Percentiles rank a stretch among this genome's conserved stretches.
phyloP scores from a whole-genome alignment of 2,113 vertebrate genomes.

The Notechis scutatus region DNA sequence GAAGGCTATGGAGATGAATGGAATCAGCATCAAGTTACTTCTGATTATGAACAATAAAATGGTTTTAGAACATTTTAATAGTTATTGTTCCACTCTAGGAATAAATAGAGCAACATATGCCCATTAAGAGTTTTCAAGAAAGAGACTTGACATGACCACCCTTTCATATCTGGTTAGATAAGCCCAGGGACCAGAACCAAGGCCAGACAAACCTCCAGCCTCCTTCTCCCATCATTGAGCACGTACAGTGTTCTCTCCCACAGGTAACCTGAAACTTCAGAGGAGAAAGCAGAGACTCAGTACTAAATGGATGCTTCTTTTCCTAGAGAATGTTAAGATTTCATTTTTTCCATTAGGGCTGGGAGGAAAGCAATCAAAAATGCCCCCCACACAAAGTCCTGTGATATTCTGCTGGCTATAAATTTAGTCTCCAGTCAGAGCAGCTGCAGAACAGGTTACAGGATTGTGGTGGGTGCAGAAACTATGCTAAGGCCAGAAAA shows the following conservation, averaged over 20 bases:
- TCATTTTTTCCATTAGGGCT: not conserved
- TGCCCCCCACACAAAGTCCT: not conserved
- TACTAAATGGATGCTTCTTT: not conserved
- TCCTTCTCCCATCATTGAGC: not conserved
- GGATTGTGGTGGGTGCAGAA: not conserved
- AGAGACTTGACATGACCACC: not conserved
- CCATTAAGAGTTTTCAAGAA: not conserved
- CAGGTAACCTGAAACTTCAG: not conserved
- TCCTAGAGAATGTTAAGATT: not conserved
- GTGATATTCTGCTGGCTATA: conserved; percentile 8
- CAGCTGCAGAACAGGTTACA: conserved; percentile 20
- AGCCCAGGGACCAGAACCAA: not conserved
- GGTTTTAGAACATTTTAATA: conserved; percentile 24
- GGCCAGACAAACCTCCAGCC: not conserved
- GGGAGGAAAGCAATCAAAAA: not conserved
- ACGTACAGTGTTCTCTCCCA: not conserved
- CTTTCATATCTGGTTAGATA: not conserved
- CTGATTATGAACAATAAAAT: not conserved
- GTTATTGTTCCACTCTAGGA: conserved; percentile 21
- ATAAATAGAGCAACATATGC: conserved; percentile 10
- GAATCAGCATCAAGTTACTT: not conserved
- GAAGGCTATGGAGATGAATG: not conserved
- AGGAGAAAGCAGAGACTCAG: not conserved
- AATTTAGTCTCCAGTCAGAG: not conserved
- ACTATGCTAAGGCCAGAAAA: not conserved